Percentiles rank a stretch among this genome's conserved stretches.
phyloP scores from a whole-genome alignment of 2,888 invertebrate species.

The Lochmaea crataegi region DNA sequence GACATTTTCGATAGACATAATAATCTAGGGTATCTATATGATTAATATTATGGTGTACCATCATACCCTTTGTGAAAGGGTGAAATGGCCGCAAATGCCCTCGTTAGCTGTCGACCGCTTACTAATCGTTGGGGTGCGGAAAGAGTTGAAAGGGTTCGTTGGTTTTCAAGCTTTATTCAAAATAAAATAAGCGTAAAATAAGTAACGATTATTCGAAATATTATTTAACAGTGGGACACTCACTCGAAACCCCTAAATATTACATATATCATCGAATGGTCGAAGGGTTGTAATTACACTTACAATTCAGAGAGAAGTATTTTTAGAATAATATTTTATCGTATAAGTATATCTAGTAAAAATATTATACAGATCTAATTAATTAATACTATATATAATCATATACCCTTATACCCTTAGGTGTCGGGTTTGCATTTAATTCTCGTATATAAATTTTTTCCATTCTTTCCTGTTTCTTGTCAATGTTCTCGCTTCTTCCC shows the following conservation, averaged over 20 bases:
- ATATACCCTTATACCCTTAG: too few relatives aligned
- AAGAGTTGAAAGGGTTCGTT: constrained; percentile 46
- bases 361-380: background rate
- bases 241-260: constrained; percentile 30
- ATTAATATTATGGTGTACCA: constrained; percentile 31
- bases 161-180: constrained; percentile 32
- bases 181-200: constrained; percentile 43
- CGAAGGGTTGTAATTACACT: constrained; percentile 11
- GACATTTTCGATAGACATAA: constrained; percentile 8
- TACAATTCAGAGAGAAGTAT: too few relatives aligned
- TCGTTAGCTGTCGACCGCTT: constrained; percentile 23
- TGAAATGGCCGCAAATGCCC: constrained; percentile 35
- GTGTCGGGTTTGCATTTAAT: too few relatives aligned
- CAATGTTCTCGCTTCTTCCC: too few relatives aligned
- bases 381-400: too few relatives aligned
- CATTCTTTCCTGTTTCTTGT: too few relatives aligned
- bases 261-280: constrained; percentile 20
- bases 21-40: constrained; percentile 5
- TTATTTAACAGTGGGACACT: constrained; percentile 29
- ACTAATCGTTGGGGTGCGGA: constrained; percentile 44
- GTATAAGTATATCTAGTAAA: background rate
- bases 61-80: constrained; percentile 40
- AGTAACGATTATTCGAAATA: constrained; percentile 40
- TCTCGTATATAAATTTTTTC: too few relatives aligned
- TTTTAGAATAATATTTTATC: background rate